These are phyloP conservation scores for Pediacus dermestoides DNA, from an alignment of 2,888 invertebrate species.

Conservation along the genomic window DNA sequence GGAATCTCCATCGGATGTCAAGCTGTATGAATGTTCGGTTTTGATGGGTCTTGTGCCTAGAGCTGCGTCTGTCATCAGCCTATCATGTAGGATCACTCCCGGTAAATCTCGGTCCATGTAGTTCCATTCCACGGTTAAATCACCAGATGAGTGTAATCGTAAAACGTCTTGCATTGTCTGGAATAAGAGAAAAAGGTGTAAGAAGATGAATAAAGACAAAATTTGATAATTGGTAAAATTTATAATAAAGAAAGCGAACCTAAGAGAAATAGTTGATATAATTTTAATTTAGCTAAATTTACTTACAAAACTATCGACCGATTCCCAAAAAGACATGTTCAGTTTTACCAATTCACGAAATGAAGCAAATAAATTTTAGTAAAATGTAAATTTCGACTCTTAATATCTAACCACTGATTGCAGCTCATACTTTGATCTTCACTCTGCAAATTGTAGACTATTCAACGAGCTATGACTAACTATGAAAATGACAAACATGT, in stretches of 20 bases:
- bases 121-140: constrained; percentile 50
- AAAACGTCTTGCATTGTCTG: constrained; percentile 44
- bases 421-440: too few species aligned
- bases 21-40: constrained; percentile 89
- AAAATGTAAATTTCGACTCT: too few species aligned
- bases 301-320: too few species aligned
- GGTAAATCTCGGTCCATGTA: constrained; percentile 64
- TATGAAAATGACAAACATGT: too few species aligned
- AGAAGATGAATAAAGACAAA: neutral
- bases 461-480: too few species aligned
- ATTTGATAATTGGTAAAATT: neutral
- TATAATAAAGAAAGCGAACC: constrained; percentile 9
- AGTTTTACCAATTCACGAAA: too few species aligned
- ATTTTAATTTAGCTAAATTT: too few species aligned
- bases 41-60: constrained; percentile 81
- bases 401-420: too few species aligned
- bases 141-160: constrained; percentile 29
- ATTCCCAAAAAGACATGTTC: too few species aligned
- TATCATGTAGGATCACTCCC: constrained; percentile 80
- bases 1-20: constrained; percentile 69
- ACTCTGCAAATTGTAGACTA: too few species aligned
- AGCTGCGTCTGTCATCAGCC: constrained; percentile 85
- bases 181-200: constrained; percentile 24
- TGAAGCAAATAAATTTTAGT: too few species aligned
- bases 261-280: too few species aligned